phyloP scores from a whole-genome alignment of 2,888 invertebrate genomes.

The Callinectes sapidus region DNA sequence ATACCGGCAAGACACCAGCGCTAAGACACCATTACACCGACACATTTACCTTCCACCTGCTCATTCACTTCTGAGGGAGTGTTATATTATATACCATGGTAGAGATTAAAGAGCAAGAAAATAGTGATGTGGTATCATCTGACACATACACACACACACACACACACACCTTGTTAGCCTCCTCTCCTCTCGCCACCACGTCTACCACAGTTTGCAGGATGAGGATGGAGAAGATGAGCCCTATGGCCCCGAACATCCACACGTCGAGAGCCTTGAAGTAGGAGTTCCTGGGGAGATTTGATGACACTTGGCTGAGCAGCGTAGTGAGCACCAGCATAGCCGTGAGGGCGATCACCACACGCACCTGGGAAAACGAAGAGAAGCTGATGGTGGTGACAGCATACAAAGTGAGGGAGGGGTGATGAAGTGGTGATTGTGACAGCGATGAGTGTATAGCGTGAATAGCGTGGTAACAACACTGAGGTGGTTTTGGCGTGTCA shows the following conservation, averaged over 20 bases:
- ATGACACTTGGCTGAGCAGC: conserved; percentile 49
- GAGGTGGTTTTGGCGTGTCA: too few relatives aligned
- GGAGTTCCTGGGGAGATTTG: conserved; percentile 46
- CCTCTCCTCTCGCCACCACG: neutral
- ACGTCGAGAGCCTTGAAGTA: conserved; percentile 61
- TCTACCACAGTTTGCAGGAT: conserved; percentile 53
- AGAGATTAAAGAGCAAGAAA: too few relatives aligned
- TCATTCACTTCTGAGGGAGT: too few relatives aligned
- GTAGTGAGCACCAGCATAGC: conserved; percentile 59
- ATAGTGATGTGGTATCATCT: too few relatives aligned
- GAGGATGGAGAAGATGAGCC: conserved; percentile 52
- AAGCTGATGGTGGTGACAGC: neutral
- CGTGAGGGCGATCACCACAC: conserved; percentile 45
- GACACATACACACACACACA: neutral
- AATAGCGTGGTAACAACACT: neutral
- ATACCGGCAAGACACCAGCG: neutral
- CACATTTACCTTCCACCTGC: too few relatives aligned
- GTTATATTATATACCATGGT: too few relatives aligned
- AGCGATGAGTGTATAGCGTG: neutral
- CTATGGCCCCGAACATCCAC: conserved; percentile 53
- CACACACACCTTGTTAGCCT: neutral
- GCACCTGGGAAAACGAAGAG: conserved; percentile 15
- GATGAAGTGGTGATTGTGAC: neutral
- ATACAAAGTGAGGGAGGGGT: neutral
- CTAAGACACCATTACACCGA: too few relatives aligned